These are phyloP conservation scores for Myrmophylax atrothorax DNA, from an alignment of 2,113 vertebrate genomes.

Conservation along the genomic window DNA sequence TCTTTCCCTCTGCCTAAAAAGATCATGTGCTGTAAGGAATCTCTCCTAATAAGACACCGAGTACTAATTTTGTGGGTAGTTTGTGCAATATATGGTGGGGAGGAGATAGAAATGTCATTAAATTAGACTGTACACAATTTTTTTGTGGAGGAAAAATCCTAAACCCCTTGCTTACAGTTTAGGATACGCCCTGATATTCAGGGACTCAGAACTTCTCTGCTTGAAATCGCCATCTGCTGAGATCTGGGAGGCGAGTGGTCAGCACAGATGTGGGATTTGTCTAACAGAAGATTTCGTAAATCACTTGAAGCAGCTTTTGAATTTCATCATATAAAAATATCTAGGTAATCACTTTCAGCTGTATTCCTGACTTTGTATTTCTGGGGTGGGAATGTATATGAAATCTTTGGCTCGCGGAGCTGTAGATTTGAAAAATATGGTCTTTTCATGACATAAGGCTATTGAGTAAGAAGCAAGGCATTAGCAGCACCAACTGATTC, in stretches of 20 bases:
- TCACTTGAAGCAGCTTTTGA: constrained; percentile 50
- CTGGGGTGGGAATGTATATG: constrained; percentile 51
- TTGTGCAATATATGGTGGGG: not conserved
- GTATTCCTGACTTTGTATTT: constrained; percentile 45
- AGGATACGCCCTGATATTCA: not conserved
- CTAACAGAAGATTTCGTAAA: constrained; percentile 51
- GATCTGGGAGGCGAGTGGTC: constrained; percentile 50
- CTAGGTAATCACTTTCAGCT: constrained; percentile 58
- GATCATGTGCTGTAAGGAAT: accelerated
- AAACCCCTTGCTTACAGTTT: not conserved
- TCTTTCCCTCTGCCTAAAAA: not conserved
- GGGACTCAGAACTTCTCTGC: not conserved
- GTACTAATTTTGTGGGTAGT: not conserved
- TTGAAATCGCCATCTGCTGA: constrained; percentile 49
- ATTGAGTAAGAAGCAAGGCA: constrained; percentile 36
- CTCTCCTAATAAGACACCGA: not conserved
- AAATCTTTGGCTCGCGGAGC: constrained; percentile 6
- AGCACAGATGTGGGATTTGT: constrained; percentile 63
- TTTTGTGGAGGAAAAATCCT: not conserved
- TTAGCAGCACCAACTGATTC: constrained; percentile 34
- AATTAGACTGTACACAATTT: not conserved
- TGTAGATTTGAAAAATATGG: constrained; percentile 53
- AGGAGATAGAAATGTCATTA: not conserved
- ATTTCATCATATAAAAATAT: constrained; percentile 58
- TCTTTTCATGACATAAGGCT: constrained; percentile 54